A percentile compares a stretch with the other conserved stretches of the same genome.
Conservation (phyloP, 1,140 invertebrate species). For the Chlorops oryzae region DNA sequence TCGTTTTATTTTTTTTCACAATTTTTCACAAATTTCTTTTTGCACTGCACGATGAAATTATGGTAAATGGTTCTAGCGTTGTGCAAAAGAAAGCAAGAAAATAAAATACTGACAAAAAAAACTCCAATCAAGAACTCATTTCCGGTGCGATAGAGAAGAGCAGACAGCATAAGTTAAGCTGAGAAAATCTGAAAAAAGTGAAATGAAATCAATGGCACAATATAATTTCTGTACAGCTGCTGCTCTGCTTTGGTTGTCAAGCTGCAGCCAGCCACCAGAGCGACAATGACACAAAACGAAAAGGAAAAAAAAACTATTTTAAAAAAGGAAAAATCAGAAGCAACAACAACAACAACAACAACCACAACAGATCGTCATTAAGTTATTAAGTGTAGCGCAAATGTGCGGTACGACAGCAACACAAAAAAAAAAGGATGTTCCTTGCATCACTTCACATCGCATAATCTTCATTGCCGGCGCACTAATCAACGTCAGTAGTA, state of each 20-base stretch:
- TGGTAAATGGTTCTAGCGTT: no score
- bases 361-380: slow-evolving; percentile 9
- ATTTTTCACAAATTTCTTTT: no score
- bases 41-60: no score
- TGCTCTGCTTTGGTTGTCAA: no score
- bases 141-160: slow-evolving; percentile 4
- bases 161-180: no score
- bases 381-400: slow-evolving; percentile 9
- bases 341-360: background rate
- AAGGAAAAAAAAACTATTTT: background rate
- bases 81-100: background rate
- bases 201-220: no score
- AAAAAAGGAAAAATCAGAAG: background rate
- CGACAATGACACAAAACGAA: background rate
- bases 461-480: no score
- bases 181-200: no score
- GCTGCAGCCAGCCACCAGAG: no score
- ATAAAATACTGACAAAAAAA: background rate
- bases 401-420: slow-evolving; percentile 1
- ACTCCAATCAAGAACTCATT: slow-evolving; percentile 14
- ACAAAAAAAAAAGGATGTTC: background rate
- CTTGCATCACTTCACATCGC: background rate
- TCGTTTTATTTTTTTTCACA: no score
- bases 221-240: no score
- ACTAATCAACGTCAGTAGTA: no score